Evolutionary conservation across 1,140 invertebrate species (phyloP), one percentile per base, ranked within the genome.

Genomic region (Lasaia peninsularis): DNA sequence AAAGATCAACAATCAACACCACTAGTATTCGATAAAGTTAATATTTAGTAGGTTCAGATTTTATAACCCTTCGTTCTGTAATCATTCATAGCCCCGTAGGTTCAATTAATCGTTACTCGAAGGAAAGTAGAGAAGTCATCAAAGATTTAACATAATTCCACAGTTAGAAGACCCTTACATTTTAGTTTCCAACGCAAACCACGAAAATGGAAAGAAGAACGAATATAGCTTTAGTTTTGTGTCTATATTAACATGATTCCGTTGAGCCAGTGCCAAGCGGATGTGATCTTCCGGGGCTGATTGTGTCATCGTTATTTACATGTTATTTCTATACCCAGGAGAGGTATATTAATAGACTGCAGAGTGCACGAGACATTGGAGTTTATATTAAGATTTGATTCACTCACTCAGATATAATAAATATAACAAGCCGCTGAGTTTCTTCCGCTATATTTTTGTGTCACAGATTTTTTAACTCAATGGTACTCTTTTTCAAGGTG

Each of bases 281-380:
- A 84, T 81, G 73, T 67, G 69, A 77, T 82, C 69, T 84, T 83
- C 80, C 79, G 82, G 78, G 61, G 67, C 52, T 54, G 69, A 69
- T 85, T 80, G 75, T 82, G 73, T 80, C 78, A 82, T 80, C 62
- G 50, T 64, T 74, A 64, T 71, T 67, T 67, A 64, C 65, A 59
- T 65, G 55, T 52, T 56, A 37, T 55, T 55, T 44, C 9, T 44
- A 44, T 20, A 44, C 40, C 40, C 40, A 10, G 14, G 40, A 44
- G 40, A 44, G 9, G 11, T 18, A 18, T 44, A 44, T 44, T 44
- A 20, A 44, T 20, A 44, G 40, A 20, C 14, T 16, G 16, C 40
- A 11, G 40, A 44, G 40, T 44, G 40, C 40, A 44, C 16, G 14
- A 40, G 35, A 40, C 35, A 40, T 14, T 20, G 16, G 40, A 44